These are phyloP conservation scores for Platycercus adscitus DNA, from an alignment of 2,113 vertebrate genomes.

Conservation along the genomic window DNA sequence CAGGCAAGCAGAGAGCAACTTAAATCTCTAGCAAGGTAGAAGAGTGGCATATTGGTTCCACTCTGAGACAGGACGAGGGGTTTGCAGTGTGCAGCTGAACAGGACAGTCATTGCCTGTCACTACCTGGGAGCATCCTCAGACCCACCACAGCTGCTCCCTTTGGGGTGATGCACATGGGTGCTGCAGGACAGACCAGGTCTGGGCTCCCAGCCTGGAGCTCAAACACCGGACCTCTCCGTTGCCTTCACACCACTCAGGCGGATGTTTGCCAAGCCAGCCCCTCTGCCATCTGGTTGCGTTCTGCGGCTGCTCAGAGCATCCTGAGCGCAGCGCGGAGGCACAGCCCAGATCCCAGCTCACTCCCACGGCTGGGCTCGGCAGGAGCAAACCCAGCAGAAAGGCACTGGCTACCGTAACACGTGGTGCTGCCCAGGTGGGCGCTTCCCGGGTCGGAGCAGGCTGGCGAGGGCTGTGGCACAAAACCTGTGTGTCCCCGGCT, in stretches of 20 bases:
- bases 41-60: no score
- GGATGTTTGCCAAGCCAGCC: neutral
- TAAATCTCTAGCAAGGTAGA: neutral
- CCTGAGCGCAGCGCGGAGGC: neutral
- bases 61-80: neutral
- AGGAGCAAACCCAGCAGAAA: neutral
- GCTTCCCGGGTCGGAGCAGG: rapidly evolving
- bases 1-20: neutral
- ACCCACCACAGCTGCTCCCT: neutral
- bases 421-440: rapidly evolving
- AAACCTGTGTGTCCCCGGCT: rapidly evolving
- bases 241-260: neutral
- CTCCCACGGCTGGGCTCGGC: neutral
- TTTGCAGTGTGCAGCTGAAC: neutral
- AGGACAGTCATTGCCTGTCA: rapidly evolving
- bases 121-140: neutral
- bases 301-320: neutral
- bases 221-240: rapidly evolving
- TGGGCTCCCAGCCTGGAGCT: neutral
- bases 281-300: neutral
- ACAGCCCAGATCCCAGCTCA: neutral
- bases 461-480: neutral
- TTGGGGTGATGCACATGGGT: rapidly evolving
- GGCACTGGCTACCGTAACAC: rapidly evolving
- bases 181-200: neutral